A percentile compares a stretch with the other conserved stretches of the same genome.
These are phyloP conservation scores for Zoanthus sansibaricus DNA, from an alignment of 92 coral and sea anemone species.

Conservation along the genomic window DNA sequence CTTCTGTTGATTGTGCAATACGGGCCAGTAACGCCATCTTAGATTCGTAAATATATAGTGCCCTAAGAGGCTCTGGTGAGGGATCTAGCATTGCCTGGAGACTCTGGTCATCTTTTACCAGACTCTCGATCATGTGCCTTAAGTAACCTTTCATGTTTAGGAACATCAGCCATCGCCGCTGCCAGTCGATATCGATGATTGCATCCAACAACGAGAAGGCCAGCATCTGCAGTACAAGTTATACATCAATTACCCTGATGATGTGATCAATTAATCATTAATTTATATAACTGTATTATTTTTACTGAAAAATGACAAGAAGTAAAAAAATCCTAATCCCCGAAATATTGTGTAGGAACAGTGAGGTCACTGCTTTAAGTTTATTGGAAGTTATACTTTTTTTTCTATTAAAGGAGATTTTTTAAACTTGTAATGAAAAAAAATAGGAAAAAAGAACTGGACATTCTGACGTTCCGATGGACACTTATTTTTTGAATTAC, in stretches of 20 bases:
- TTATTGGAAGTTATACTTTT: too few species aligned
- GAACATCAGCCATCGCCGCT: constrained; percentile 92
- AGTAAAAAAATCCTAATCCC: not conserved
- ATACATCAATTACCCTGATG: too few species aligned
- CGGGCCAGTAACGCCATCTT: constrained; percentile 95
- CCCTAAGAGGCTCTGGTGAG: constrained; percentile 96
- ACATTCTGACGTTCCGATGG: too few species aligned
- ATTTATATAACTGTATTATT: not conserved
- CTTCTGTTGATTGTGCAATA: constrained; percentile 91
- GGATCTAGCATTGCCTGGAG: constrained; percentile 92
- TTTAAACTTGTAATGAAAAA: too few species aligned
- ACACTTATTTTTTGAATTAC: too few species aligned
- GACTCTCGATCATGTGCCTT: constrained; percentile 90
- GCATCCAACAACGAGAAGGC: constrained; percentile 94
- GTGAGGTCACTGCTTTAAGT: not conserved
- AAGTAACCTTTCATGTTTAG: constrained; percentile 92
- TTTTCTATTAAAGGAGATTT: too few species aligned
- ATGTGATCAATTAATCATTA: too few species aligned
- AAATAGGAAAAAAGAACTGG: too few species aligned
- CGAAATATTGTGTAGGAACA: not conserved
- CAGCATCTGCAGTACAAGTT: constrained; percentile 81
- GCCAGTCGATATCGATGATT: constrained; percentile 93
- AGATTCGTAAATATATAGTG: constrained; percentile 94
- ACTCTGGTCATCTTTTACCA: constrained; percentile 91
- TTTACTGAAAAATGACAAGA: not conserved